Conservation (phyloP, 1,140 invertebrate species). For the Choristoneura fumiferana region DNA sequence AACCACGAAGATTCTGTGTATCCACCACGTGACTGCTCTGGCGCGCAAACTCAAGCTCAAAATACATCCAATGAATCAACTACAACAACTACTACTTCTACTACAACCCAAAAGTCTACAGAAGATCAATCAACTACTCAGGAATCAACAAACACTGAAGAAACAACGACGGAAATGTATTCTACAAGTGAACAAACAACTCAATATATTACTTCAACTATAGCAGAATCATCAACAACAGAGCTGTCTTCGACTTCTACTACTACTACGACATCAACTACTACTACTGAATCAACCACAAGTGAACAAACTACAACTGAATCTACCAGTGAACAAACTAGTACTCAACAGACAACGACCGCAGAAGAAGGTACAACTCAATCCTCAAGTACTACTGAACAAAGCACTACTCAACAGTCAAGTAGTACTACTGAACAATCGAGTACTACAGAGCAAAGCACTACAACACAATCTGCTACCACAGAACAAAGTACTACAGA, state of each 20-base stretch:
- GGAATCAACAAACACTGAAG: conserved; percentile 30
- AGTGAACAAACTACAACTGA: conserved; percentile 30
- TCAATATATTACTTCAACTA: conserved; percentile 30
- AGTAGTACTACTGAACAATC: conserved; percentile 24
- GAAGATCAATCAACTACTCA: conserved; percentile 22
- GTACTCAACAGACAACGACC: conserved; percentile 30
- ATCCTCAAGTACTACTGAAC: conserved; percentile 33
- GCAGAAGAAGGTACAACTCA: conserved; percentile 31
- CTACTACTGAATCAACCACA: conserved; percentile 27
- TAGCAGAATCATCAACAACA: conserved; percentile 37
- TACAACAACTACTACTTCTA: conserved; percentile 33
- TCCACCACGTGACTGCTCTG: conserved; percentile 65
- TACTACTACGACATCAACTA: conserved; percentile 24
- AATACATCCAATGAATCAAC: conserved; percentile 32
- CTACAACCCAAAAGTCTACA: conserved; percentile 32
- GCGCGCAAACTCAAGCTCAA: conserved; percentile 43
- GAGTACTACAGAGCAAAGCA: conserved; percentile 36
- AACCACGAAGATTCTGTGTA: conserved; percentile 74
- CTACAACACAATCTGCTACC: conserved; percentile 36
- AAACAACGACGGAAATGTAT: conserved; percentile 30
- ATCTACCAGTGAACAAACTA: conserved; percentile 28
- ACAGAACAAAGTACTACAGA: conserved; percentile 20
- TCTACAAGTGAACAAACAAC: conserved; percentile 34
- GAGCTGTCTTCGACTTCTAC: conserved; percentile 28
- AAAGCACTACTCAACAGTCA: conserved; percentile 36